Evolutionary conservation across 2,113 vertebrate species (phyloP).

Genomic region (Bostrychus sinensis): DNA sequence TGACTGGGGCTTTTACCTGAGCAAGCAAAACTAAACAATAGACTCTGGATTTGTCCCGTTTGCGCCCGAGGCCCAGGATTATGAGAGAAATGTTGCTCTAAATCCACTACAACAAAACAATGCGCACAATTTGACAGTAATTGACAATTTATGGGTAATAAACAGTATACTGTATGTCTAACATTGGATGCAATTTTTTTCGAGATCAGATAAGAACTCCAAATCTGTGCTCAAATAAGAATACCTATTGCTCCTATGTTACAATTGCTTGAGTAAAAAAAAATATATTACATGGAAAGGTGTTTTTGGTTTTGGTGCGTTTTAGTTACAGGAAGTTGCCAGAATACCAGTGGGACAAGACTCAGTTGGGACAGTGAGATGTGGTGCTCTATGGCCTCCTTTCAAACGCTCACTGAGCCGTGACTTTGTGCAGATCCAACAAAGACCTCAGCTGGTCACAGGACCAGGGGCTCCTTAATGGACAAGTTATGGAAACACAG

Average conservation of each 20-base stretch:
- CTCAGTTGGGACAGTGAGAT: neutral
- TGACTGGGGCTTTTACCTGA: constrained; percentile 38
- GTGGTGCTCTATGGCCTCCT: constrained; percentile 56
- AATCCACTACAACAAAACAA: no score
- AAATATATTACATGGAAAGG: no score
- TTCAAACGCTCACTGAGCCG: constrained; percentile 52
- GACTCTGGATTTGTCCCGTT: neutral
- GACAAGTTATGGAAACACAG: constrained; percentile 8
- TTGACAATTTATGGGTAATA: no score
- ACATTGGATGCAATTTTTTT: no score
- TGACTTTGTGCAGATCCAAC: constrained; percentile 56
- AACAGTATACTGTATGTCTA: no score
- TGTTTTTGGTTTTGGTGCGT: neutral
- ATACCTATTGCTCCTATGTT: no score
- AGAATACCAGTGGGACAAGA: no score
- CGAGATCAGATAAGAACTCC: no score
- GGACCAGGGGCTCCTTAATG: neutral
- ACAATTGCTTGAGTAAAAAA: no score
- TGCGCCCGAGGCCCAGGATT: neutral
- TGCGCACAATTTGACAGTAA: no score
- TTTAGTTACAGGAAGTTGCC: no score
- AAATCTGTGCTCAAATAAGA: no score
- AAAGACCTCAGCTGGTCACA: constrained; percentile 28
- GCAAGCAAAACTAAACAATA: neutral
- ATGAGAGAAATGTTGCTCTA: neutral